Base-by-base conservation (phyloP, 2,888 invertebrate genomes). In the Brenthis hecate region DNA sequence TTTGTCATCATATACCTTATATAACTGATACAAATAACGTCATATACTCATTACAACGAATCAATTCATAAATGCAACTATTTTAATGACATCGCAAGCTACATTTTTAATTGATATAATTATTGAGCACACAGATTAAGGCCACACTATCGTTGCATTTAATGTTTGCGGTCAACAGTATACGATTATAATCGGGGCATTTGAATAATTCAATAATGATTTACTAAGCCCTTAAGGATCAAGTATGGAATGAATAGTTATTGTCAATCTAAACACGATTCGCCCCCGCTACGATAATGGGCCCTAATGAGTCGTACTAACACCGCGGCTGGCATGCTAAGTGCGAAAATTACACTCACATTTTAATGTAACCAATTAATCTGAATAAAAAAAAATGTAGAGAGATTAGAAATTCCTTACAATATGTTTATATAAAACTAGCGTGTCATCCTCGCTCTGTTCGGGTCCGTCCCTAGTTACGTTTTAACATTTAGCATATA, bases 251-350 rank as follows among this genome's bases (percentile, higher is more conserved):
- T 78, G 81, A 72, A 73, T 73, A 70, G 68, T 71, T 51, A 75
- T 89, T 79, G 71, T 73, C 75, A 88, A 80, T 79, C 89, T 73
- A 76, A 73, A 77, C 91, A 88, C 88, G 90, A 86, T 74, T 65
- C 80, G 84, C 78, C 83, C 81, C 79, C 76, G 78, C 80, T 80
- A 80, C 80, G 79, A 83, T 90, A 88, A 89, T 87, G 85, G 86
- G 72, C 80, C 72, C 80, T 90, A 89, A 90, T 87, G 85, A 87
- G 83, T 79, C 79, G 73, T 80, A 75, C 72, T 74, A 76, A 75
- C 78, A 76, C 76, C 76, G 76, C 83, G 83, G 80, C 81, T 78
- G 79, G 87, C 85, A 89, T 89, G 81, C 79, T 85, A 85, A 87
- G 83, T 81, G 77, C 74, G 16, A 32, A 53, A 65, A 53, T 65